These are phyloP conservation scores for Melinaea menophilus DNA, from an alignment of 2,888 invertebrate genomes.

Conservation along the genomic window DNA sequence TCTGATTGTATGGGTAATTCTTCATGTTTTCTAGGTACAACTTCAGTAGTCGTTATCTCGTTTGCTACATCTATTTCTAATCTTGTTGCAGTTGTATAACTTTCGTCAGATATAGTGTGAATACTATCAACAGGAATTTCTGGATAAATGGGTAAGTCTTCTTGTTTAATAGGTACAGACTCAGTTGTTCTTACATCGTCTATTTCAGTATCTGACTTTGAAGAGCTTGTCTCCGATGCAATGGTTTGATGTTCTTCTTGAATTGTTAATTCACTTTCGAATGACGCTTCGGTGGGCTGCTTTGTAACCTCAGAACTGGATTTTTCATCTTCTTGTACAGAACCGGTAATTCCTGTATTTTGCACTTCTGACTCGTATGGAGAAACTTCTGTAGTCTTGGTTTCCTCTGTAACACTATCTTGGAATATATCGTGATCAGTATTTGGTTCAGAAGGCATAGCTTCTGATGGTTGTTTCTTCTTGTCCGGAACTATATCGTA, in stretches of 20 bases:
- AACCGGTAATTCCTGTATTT: neutral
- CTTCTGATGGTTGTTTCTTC: slow-evolving; percentile 9
- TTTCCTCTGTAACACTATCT: neutral
- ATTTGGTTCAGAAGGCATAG: slow-evolving; percentile 10
- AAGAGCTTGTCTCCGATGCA: neutral
- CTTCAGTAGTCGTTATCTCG: slow-evolving; percentile 6
- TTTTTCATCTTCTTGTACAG: neutral
- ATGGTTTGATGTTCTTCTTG: neutral
- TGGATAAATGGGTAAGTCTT: slow-evolving; percentile 1
- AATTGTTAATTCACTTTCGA: neutral
- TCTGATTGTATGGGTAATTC: slow-evolving; percentile 8
- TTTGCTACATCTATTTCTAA: slow-evolving; percentile 12
- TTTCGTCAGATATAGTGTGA: slow-evolving; percentile 11
- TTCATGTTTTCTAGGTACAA: neutral
- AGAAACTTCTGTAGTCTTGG: neutral
- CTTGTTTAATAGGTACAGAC: slow-evolving; percentile 5
- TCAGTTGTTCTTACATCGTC: slow-evolving; percentile 10
- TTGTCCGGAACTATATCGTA: slow-evolving; percentile 7
- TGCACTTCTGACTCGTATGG: neutral
- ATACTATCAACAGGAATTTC: slow-evolving; percentile 9
- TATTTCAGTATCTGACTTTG: neutral
- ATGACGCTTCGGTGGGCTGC: neutral
- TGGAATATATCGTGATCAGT: slow-evolving; percentile 6
- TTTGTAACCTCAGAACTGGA: neutral
- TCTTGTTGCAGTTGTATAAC: slow-evolving; percentile 14